These are phyloP conservation scores for Eulemur coronatus DNA, from an alignment of 2,797 vertebrate genomes.

Conservation along the genomic window DNA sequence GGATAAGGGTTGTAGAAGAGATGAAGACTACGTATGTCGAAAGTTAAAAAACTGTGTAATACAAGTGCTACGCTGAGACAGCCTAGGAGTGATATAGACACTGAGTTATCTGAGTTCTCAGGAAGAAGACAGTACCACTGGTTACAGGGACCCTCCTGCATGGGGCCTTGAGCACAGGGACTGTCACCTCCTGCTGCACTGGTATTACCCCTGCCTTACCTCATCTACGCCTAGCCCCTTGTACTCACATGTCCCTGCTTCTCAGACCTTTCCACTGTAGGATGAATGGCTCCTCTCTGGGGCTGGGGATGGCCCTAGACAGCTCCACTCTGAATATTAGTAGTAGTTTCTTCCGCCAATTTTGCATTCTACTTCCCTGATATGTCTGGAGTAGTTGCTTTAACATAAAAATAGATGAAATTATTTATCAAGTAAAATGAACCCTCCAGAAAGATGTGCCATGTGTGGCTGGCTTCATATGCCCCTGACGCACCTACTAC, in stretches of 20 bases:
- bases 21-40: background rate
- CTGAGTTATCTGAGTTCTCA: background rate
- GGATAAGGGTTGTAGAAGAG: background rate
- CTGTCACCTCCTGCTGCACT: background rate
- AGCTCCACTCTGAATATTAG: background rate
- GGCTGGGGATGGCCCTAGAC: background rate
- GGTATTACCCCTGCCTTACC: background rate
- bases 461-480: background rate
- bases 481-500: background rate
- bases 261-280: background rate
- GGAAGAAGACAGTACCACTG: background rate
- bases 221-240: background rate
- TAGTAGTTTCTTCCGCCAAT: background rate
- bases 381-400: background rate
- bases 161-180: background rate
- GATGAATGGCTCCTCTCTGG: background rate
- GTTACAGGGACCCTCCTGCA: background rate
- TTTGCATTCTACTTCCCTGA: background rate
- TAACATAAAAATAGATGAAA: background rate
- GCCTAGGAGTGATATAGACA: background rate
- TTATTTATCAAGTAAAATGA: conserved; percentile 5
- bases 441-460: background rate
- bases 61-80: background rate
- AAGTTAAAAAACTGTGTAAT: background rate
- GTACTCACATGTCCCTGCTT: background rate